phyloP scores from a whole-genome alignment of 2,888 invertebrate species.

The Rugalucina vietnamica region DNA sequence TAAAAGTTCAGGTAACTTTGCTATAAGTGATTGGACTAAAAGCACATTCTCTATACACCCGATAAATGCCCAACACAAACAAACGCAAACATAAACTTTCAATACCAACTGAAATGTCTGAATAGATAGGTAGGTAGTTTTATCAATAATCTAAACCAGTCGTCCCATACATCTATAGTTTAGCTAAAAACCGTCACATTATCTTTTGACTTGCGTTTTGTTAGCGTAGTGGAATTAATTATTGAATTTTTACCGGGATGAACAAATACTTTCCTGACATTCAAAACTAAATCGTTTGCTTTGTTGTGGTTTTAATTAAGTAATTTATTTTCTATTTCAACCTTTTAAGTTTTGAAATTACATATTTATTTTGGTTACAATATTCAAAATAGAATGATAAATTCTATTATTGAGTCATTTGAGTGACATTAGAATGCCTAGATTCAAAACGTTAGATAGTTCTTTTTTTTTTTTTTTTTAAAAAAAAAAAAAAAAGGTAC shows the following conservation, averaged over 20 bases:
- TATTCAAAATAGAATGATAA: too few relatives aligned
- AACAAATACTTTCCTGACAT: neutral
- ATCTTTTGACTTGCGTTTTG: neutral
- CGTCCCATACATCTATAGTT: neutral
- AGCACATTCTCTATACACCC: neutral
- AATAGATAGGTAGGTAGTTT: neutral
- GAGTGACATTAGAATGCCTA: too few relatives aligned
- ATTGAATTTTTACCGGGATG: neutral
- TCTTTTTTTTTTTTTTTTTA: too few relatives aligned
- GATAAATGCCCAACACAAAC: conserved; percentile 49
- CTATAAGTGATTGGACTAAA: neutral
- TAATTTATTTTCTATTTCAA: neutral
- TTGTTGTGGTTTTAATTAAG: neutral
- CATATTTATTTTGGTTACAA: too few relatives aligned
- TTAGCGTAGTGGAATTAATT: neutral
- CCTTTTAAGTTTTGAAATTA: too few relatives aligned
- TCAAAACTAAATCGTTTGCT: neutral
- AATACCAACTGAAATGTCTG: neutral
- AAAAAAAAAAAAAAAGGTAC: too few relatives aligned
- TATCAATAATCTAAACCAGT: neutral
- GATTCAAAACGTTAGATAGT: too few relatives aligned
- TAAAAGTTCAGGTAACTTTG: neutral
- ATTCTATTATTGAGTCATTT: too few relatives aligned
- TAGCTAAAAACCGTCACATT: neutral
- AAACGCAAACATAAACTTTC: conserved; percentile 56